These are phyloP conservation scores for Oxycera nigricornis DNA, from an alignment of 2,888 invertebrate species.

Conservation along the genomic window DNA sequence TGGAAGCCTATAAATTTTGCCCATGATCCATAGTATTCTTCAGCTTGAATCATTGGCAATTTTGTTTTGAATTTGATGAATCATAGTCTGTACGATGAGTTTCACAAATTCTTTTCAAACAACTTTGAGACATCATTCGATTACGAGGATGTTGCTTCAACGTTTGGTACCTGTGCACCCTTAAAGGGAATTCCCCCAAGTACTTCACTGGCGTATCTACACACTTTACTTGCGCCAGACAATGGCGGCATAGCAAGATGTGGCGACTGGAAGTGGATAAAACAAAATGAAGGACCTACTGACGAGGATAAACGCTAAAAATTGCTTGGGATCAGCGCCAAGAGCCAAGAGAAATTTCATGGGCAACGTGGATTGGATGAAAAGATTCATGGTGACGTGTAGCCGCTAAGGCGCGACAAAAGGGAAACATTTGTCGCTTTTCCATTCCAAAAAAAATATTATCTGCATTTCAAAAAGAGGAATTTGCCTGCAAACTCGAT, in stretches of 20 bases:
- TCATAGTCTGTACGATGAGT: too few relatives aligned
- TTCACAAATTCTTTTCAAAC: too few relatives aligned
- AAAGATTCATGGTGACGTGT: slow-evolving; percentile 32
- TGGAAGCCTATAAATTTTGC: too few relatives aligned
- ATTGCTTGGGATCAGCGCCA: slow-evolving; percentile 29
- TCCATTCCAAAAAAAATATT: background rate
- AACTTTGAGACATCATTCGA: too few relatives aligned
- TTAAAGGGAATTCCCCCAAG: slow-evolving; percentile 8
- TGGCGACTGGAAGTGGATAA: background rate
- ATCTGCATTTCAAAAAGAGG: too few relatives aligned
- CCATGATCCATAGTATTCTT: too few relatives aligned
- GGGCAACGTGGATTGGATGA: background rate
- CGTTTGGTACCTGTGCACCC: too few relatives aligned
- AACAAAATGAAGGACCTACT: slow-evolving; percentile 17
- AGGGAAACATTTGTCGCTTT: slow-evolving; percentile 13
- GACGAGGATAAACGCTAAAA: slow-evolving; percentile 11
- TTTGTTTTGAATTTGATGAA: too few relatives aligned
- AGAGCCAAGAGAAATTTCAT: background rate
- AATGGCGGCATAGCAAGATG: background rate
- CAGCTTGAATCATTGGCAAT: too few relatives aligned
- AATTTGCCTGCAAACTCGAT: too few relatives aligned
- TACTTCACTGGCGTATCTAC: background rate
- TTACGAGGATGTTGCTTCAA: too few relatives aligned
- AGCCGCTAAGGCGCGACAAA: slow-evolving; percentile 22
- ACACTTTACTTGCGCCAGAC: background rate